Evolutionary conservation across 2,113 vertebrate species (phyloP).

Genomic region (Saimiri boliviensis): DNA sequence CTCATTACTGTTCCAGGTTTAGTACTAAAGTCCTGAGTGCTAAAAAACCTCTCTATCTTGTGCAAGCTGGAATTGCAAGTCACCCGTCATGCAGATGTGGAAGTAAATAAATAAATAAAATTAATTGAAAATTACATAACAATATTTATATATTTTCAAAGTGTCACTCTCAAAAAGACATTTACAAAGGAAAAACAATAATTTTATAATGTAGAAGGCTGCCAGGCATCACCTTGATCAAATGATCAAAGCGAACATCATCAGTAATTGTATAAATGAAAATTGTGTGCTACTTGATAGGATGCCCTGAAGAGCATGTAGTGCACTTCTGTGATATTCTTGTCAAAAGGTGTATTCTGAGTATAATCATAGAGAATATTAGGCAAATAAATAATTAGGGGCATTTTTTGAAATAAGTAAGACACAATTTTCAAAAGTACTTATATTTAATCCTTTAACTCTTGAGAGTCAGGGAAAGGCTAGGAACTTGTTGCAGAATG

Average conservation of each 20-base stretch:
- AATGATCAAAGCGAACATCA: neutral
- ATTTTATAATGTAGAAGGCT: neutral
- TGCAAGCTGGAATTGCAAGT: neutral
- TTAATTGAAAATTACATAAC: neutral
- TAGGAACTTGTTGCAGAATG: neutral
- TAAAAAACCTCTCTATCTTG: neutral
- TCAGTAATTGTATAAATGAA: neutral
- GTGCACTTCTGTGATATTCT: neutral
- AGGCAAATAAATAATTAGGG: neutral
- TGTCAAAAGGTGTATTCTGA: neutral
- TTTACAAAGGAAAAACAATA: neutral
- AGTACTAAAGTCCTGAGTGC: neutral
- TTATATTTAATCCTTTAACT: neutral
- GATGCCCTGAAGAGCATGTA: neutral
- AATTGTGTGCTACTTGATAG: neutral
- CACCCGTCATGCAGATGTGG: neutral
- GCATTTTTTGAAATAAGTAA: neutral
- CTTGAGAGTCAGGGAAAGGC: neutral
- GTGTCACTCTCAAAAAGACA: neutral
- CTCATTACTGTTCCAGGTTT: neutral
- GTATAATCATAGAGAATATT: neutral
- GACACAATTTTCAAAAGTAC: neutral
- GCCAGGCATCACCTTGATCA: neutral
- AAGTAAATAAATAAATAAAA: neutral
- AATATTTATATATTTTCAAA: neutral